Evolutionary conservation across 1,140 invertebrate genomes (phyloP), one percentile per base, ranked within the genome.

Genomic region (Drosophila albomicans): DNA sequence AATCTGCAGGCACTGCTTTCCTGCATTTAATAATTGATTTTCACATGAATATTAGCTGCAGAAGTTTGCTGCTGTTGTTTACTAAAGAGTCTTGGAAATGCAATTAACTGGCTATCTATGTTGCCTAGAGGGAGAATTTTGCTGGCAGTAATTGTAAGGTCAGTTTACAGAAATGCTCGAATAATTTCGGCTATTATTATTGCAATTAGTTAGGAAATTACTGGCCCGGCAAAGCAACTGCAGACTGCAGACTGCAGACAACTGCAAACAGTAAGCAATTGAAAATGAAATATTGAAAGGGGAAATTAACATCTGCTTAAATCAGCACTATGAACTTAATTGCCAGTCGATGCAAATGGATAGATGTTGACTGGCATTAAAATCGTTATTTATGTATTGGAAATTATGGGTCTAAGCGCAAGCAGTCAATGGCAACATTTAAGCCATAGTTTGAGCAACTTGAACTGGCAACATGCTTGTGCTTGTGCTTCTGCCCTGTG

Each of bases 181-280:
- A 76, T 76, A 63, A 63, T 79, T 71, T 56, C 51, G 38, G 48
- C 41, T 79, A 65, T 82, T 82, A 80, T 82, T 82, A 87, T 82
- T 78, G 80, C 69, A 88, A 87, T 87, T 84, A 80, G 80, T 66
- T 77, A 61, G 72, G 61, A 68, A 79, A 74, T 64, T 77, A 61
- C 43, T 61, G 63, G 68, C 56, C 52, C 43, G 51, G 25, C 48
- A 28, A n/a, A 30, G n/a, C 5, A 13, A 51, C n/a, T 3, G 48
- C 13, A 35, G 30, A 62, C 15, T 5, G 20, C 8, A 38, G 35
- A 13, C 43, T 25, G 25, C 6, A 63, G 38, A 52, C 61, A 75
- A 58, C 6, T 51, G 38, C 20, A 25, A 25, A 48, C 61, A 75
- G 62, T 52, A 28, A 52, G 56, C 66, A 86, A 86, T 85, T 75